These are phyloP conservation scores for Seira ritae DNA, from an alignment of 2,888 invertebrate species.

Conservation along the genomic window DNA sequence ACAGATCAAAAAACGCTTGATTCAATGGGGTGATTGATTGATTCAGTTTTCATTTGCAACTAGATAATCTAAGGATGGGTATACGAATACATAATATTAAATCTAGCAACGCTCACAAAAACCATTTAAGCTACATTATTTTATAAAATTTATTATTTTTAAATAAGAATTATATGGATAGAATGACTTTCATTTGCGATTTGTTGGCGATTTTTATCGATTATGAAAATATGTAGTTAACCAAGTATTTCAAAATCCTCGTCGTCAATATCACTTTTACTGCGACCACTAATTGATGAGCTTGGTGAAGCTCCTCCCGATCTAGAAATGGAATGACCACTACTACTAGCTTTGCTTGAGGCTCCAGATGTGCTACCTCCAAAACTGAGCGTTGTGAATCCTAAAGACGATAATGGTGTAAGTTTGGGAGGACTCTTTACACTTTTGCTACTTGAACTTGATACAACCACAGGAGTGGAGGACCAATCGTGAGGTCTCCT, in stretches of 20 bases:
- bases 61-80: no score
- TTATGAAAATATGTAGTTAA: slow-evolving; percentile 74
- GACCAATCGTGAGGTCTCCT: slow-evolving; percentile 81
- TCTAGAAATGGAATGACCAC: slow-evolving; percentile 44
- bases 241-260: slow-evolving; percentile 90
- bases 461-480: slow-evolving; percentile 29
- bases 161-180: no score
- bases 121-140: no score
- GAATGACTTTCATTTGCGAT: no score
- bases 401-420: slow-evolving; percentile 74
- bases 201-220: no score
- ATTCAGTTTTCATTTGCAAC: no score
- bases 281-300: slow-evolving; percentile 55
- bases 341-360: slow-evolving; percentile 28
- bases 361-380: slow-evolving; percentile 18
- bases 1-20: no score
- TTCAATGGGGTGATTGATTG: no score
- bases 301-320: slow-evolving; percentile 61
- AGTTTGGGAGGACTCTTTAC: slow-evolving; percentile 60
- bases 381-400: slow-evolving; percentile 47
- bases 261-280: slow-evolving; percentile 82
- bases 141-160: no score
- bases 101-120: no score
- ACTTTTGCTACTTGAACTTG: slow-evolving; percentile 52
- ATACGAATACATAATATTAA: no score